Conservation (phyloP, 2,797 vertebrate species). For the Pteropus rufus region DNA sequence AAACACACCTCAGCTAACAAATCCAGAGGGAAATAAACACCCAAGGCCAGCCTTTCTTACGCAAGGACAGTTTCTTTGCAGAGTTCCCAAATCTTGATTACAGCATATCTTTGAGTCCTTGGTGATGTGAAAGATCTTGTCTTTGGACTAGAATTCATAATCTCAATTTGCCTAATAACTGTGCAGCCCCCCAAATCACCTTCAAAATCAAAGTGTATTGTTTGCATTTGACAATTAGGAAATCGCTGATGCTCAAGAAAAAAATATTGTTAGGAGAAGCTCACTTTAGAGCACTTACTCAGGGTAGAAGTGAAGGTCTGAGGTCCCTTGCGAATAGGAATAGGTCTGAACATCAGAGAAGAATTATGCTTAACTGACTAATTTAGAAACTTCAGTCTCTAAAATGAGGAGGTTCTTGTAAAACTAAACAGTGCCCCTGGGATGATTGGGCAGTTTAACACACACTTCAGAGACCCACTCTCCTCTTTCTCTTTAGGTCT, state of each 20-base stretch:
- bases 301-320: background rate
- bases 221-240: conserved; percentile 31
- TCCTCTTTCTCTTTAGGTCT: background rate
- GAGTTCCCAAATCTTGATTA: background rate
- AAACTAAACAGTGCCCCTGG: background rate
- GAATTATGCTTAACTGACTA: background rate
- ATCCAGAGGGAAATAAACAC: background rate
- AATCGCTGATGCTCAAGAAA: conserved; percentile 1
- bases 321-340: background rate
- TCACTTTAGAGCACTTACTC: background rate
- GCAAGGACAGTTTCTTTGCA: background rate
- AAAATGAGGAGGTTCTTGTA: background rate
- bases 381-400: conserved; percentile 35
- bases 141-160: background rate
- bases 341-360: background rate
- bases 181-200: background rate
- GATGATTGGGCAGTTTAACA: background rate
- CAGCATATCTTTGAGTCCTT: background rate
- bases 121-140: background rate
- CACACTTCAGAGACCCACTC: background rate
- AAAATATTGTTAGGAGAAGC: background rate
- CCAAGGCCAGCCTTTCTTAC: background rate
- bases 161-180: background rate
- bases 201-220: background rate
- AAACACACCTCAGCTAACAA: background rate